These are phyloP conservation scores for Hedya salicella DNA, from an alignment of 2,888 invertebrate genomes.

Conservation along the genomic window DNA sequence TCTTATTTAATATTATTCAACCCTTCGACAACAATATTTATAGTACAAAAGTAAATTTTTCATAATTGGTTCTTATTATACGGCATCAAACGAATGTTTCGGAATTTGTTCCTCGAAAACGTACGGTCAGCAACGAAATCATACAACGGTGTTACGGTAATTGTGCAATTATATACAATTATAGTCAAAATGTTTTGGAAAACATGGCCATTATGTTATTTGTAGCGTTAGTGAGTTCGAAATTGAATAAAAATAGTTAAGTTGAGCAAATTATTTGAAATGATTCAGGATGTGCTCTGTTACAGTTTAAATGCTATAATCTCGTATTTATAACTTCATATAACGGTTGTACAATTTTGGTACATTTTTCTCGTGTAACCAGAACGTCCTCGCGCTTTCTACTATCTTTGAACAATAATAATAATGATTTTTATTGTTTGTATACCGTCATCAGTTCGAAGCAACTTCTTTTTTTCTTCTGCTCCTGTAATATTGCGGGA, in stretches of 20 bases:
- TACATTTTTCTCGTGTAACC: not conserved
- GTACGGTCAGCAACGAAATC: conserved; percentile 76
- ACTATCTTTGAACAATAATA: no score
- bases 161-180: conserved; percentile 76
- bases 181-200: conserved; percentile 67
- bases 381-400: no score
- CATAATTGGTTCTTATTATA: conserved; percentile 83
- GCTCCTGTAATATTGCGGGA: no score
- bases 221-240: conserved; percentile 42
- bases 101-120: conserved; percentile 81
- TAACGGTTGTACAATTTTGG: not conserved
- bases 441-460: no score
- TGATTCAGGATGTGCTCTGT: not conserved
- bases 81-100: conserved; percentile 83
- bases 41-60: conserved; percentile 70
- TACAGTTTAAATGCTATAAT: not conserved
- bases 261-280: conserved; percentile 28
- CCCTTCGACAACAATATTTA: conserved; percentile 47
- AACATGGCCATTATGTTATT: conserved; percentile 61
- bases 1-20: conserved; percentile 23
- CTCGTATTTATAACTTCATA: not conserved
- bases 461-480: no score
- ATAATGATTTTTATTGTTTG: no score
- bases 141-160: conserved; percentile 65
- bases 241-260: conserved; percentile 37